Evolutionary conservation across 2,113 vertebrate species (phyloP).

Genomic region (Perca flavescens): DNA sequence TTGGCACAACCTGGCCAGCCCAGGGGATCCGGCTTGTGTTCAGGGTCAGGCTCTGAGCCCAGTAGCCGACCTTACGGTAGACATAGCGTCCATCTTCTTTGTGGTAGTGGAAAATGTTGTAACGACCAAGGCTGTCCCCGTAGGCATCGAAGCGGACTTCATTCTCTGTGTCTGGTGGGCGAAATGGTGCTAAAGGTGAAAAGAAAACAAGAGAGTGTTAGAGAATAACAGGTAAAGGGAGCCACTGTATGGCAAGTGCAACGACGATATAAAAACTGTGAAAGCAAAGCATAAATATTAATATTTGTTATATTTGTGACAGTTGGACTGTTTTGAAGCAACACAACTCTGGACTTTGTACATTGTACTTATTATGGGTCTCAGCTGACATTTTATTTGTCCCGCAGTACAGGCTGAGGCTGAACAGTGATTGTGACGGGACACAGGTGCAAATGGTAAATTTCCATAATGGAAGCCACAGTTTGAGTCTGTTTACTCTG

Average conservation of each 20-base stretch:
- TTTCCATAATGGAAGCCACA: constrained; percentile 63
- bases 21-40: constrained; percentile 92
- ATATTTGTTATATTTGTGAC: background rate
- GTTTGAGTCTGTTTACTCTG: constrained; percentile 43
- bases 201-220: constrained; percentile 7
- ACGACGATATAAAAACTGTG: background rate
- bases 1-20: constrained; percentile 85
- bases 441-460: constrained; percentile 54
- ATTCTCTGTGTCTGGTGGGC: constrained; percentile 91
- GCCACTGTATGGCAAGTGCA: background rate
- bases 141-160: constrained; percentile 92
- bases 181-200: constrained; percentile 90
- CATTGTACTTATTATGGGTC: background rate
- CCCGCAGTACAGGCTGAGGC: background rate
- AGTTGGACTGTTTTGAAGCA: background rate
- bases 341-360: background rate
- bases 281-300: background rate
- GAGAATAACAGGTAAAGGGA: background rate
- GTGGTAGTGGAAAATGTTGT: constrained; percentile 98
- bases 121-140: constrained; percentile 95
- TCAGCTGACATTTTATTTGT: constrained; percentile 19
- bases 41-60: constrained; percentile 92
- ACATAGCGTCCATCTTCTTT: constrained; percentile 85
- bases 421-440: constrained; percentile 17
- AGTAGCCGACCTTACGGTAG: constrained; percentile 96